phyloP scores from a whole-genome alignment of 1,140 invertebrate genomes.

The Meloidogyne floridensis region DNA sequence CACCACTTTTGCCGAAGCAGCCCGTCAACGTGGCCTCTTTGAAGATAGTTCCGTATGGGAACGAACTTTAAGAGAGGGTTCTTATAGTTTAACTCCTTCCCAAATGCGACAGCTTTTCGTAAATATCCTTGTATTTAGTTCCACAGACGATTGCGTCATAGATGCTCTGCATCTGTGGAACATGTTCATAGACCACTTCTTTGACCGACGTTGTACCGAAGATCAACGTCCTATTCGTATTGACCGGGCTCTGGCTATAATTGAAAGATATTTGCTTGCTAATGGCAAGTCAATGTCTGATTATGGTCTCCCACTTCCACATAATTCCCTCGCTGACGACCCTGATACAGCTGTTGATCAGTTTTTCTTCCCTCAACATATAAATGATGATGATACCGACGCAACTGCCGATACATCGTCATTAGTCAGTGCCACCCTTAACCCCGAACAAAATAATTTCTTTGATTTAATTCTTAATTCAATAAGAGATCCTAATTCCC shows the following conservation, averaged over 20 bases:
- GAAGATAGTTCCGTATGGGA: too few species aligned
- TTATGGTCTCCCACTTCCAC: background rate
- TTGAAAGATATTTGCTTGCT: background rate
- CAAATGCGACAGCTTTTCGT: constrained; percentile 10
- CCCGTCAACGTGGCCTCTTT: too few species aligned
- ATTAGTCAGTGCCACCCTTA: background rate
- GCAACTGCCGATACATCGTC: background rate
- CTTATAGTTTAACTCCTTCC: background rate
- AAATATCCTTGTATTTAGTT: constrained; percentile 12
- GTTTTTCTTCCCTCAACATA: background rate
- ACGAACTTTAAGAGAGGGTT: too few species aligned
- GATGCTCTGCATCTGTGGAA: constrained; percentile 13
- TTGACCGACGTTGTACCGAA: background rate
- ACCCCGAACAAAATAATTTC: background rate
- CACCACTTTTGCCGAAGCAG: too few species aligned
- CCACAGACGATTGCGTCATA: background rate
- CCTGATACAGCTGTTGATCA: background rate
- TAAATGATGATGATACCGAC: background rate
- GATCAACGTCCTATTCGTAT: background rate
- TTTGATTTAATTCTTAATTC: background rate
- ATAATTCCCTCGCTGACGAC: background rate
- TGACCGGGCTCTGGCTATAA: background rate
- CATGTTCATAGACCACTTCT: constrained; percentile 19
- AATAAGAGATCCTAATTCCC: background rate
- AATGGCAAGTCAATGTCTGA: background rate